Percentiles rank a stretch among this genome's conserved stretches.
These are phyloP conservation scores for Philaethria dido DNA, from an alignment of 2,888 invertebrate species.

Conservation along the genomic window DNA sequence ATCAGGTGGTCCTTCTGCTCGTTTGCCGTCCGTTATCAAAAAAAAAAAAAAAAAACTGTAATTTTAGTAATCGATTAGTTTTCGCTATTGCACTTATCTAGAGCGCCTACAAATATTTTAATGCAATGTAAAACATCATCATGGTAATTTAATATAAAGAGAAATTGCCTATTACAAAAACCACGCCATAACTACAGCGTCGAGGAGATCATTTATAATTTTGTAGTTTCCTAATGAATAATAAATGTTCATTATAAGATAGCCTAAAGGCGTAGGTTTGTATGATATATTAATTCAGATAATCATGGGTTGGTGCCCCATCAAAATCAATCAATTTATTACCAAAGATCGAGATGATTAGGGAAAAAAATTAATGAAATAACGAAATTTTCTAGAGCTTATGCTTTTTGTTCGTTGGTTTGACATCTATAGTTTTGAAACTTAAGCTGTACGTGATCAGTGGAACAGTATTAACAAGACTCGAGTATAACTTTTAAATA, in stretches of 20 bases:
- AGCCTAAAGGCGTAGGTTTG: slow-evolving; percentile 13
- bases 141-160: not conserved
- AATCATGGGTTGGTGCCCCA: slow-evolving; percentile 14
- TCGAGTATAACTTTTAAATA: too few relatives aligned
- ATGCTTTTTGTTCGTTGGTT: not conserved
- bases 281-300: slow-evolving; percentile 17
- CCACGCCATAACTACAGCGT: slow-evolving; percentile 1
- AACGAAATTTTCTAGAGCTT: not conserved
- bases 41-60: too few relatives aligned
- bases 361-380: not conserved
- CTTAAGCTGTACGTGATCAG: not conserved
- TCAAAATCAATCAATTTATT: slow-evolving; percentile 16
- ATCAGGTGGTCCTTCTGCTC: too few relatives aligned
- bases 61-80: not conserved
- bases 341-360: slow-evolving; percentile 1
- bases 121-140: not conserved
- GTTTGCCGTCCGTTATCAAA: too few relatives aligned
- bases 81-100: not conserved
- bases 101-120: slow-evolving; percentile 1
- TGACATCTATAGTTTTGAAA: not conserved
- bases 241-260: slow-evolving; percentile 18
- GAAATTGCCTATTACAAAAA: slow-evolving; percentile 25
- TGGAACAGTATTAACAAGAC: too few relatives aligned
- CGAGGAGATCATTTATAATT: slow-evolving; percentile 18
- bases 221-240: slow-evolving; percentile 18